Percentiles rank a stretch among this genome's conserved stretches.
Evolutionary conservation across 2,797 vertebrate genomes (phyloP).

Genomic region (Anolis apletophallus): DNA sequence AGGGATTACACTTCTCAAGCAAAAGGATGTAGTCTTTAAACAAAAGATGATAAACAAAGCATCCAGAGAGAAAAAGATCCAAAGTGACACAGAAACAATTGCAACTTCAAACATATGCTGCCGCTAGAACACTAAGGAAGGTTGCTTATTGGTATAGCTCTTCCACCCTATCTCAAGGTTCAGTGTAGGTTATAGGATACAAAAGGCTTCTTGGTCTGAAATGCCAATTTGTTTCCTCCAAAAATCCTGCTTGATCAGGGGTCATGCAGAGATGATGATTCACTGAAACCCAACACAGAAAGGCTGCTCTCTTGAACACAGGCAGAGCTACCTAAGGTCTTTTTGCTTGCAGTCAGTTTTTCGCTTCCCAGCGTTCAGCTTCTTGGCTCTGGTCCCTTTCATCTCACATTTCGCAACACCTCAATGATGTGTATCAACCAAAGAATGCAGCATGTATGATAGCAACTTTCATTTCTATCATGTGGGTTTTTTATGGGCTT

Average conservation of each 20-base stretch:
- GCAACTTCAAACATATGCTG: conserved; percentile 9
- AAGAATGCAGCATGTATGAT: neutral
- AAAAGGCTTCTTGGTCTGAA: neutral
- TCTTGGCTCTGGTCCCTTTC: conserved; percentile 21
- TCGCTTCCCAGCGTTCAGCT: neutral
- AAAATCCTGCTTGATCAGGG: fast-evolving
- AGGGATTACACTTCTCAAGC: conserved; percentile 22
- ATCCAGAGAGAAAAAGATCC: fast-evolving
- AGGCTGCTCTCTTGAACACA: fast-evolving
- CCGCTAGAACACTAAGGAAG: neutral
- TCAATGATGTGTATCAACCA: neutral
- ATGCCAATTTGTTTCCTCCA: neutral
- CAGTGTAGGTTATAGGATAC: neutral
- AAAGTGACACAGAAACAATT: neutral
- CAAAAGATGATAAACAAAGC: neutral
- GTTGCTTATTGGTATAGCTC: neutral
- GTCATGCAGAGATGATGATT: neutral
- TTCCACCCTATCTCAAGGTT: neutral
- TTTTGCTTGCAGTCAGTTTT: neutral
- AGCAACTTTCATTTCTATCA: conserved; percentile 46
- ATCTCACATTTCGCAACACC: neutral
- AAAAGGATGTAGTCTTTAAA: neutral
- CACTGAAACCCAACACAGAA: fast-evolving
- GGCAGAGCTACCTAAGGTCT: neutral
- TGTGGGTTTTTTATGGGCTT: conserved; percentile 54